These are phyloP conservation scores for Hemistola chrysoprasaria DNA, from an alignment of 2,888 invertebrate species.

Conservation along the genomic window DNA sequence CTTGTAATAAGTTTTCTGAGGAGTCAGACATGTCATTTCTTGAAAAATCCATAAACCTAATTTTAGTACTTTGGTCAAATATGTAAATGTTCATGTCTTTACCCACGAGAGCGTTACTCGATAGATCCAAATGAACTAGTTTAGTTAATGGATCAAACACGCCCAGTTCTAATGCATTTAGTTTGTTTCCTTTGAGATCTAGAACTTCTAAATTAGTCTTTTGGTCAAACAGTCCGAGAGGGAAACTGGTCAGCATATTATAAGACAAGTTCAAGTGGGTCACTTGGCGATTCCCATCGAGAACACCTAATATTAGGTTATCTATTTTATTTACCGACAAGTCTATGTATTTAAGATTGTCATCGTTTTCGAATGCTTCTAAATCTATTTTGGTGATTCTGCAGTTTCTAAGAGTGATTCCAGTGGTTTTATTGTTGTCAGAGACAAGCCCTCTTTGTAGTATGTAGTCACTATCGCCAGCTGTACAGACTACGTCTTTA, in stretches of 20 bases:
- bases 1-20: conserved; percentile 40
- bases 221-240: conserved; percentile 52
- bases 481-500: conserved; percentile 35
- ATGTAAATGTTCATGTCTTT: conserved; percentile 40
- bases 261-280: conserved; percentile 50
- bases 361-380: conserved; percentile 46
- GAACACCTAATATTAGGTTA: conserved; percentile 44
- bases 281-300: conserved; percentile 43
- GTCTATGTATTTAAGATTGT: conserved; percentile 46
- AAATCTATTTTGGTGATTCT: conserved; percentile 39
- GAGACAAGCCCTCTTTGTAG: conserved; percentile 41
- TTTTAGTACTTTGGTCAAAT: conserved; percentile 41
- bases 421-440: conserved; percentile 37
- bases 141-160: conserved; percentile 47
- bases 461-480: conserved; percentile 30
- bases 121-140: conserved; percentile 47
- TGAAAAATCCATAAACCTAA: conserved; percentile 50
- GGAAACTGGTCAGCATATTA: conserved; percentile 45
- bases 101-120: conserved; percentile 47
- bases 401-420: conserved; percentile 38
- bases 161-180: conserved; percentile 41
- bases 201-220: conserved; percentile 45
- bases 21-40: conserved; percentile 51
- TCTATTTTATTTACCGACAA: conserved; percentile 50
- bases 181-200: conserved; percentile 50